Evolutionary conservation across 1,140 invertebrate genomes (phyloP).

Genomic region (Cotesia glomerata): DNA sequence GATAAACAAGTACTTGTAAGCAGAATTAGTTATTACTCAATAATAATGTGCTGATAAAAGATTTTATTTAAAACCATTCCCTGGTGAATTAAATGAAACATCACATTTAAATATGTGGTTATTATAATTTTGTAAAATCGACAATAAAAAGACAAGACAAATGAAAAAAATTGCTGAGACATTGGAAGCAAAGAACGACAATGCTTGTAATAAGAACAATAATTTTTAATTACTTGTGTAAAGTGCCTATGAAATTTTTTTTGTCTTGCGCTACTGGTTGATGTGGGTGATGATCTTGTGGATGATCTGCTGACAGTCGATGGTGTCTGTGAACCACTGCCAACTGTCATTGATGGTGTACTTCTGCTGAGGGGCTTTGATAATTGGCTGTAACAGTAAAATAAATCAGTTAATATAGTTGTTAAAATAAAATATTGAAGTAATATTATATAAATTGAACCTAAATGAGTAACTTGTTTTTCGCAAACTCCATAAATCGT

Average conservation of each 20-base stretch:
- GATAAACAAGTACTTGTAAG: too few relatives aligned
- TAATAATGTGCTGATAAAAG: too few relatives aligned
- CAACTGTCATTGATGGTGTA: conserved; percentile 56
- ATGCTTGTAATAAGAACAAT: neutral
- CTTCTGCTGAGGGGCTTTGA: conserved; percentile 57
- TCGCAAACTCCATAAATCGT: conserved; percentile 42
- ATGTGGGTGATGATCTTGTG: conserved; percentile 52
- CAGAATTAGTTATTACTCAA: too few relatives aligned
- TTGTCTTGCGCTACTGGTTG: conserved; percentile 53
- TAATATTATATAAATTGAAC: neutral
- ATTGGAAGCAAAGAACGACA: conserved; percentile 13
- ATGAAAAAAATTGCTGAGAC: too few relatives aligned
- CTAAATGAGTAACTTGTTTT: neutral
- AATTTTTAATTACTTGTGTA: conserved; percentile 47
- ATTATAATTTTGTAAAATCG: too few relatives aligned
- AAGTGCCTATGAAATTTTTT: conserved; percentile 59
- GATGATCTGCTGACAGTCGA: conserved; percentile 51
- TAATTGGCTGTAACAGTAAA: conserved; percentile 44
- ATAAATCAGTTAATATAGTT: neutral
- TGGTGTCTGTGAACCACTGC: conserved; percentile 42
- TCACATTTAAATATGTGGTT: too few relatives aligned
- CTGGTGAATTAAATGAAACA: too few relatives aligned
- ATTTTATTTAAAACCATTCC: too few relatives aligned
- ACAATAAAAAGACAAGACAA: too few relatives aligned
- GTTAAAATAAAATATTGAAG: neutral